Base-by-base conservation (phyloP, 1,140 invertebrate genomes). In the Choristoneura fumiferana region DNA sequence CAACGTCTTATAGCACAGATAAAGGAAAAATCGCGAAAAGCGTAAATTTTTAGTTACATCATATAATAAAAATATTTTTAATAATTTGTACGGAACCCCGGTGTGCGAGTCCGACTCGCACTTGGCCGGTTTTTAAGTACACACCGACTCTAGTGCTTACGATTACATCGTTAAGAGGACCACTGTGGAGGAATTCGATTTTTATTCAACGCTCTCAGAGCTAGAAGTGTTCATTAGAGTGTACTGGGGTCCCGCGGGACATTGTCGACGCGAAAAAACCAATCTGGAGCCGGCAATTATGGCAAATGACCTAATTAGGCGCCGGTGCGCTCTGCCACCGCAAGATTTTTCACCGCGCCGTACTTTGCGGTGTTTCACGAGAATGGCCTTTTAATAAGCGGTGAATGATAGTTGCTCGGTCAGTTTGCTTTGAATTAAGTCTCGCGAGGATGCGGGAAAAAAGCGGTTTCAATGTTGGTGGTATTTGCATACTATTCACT, bases 211-310 rank as follows among this genome's bases (percentile, higher is more conserved):
- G 35, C 17, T 53, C 57, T 66, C 54, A 63, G 63, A 63, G 49
- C 57, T 69, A 73, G 72, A 71, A 76, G 69, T 78, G 77, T 76
- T 76, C 81, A 82, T 84, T 84, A 79, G 73, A 74, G 69, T 62
- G 71, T 59, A 57, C 65, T 37, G 36, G 33, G 56, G 43, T 67
- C 81, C 69, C 79, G 49, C 59, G 79, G 74, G 81, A 74, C 70
- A 65, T 67, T 75, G 74, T 77, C 73, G 77, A 78, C 77, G 76
- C 65, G 73, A 83, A 85, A 82, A 85, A 83, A 81, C 76, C 76
- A 81, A 85, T 85, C 74, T 81, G 69, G 73, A 76, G 67, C 68
- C 59, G 58, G 78, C 80, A 80, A 85, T 83, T 85, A 85, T 77
- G 66, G 60, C 66, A 79, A 85, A 81, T 73, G 73, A 74, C 70